These are phyloP conservation scores for Drosophila orena DNA, from an alignment of 1,140 invertebrate genomes.

Conservation along the genomic window DNA sequence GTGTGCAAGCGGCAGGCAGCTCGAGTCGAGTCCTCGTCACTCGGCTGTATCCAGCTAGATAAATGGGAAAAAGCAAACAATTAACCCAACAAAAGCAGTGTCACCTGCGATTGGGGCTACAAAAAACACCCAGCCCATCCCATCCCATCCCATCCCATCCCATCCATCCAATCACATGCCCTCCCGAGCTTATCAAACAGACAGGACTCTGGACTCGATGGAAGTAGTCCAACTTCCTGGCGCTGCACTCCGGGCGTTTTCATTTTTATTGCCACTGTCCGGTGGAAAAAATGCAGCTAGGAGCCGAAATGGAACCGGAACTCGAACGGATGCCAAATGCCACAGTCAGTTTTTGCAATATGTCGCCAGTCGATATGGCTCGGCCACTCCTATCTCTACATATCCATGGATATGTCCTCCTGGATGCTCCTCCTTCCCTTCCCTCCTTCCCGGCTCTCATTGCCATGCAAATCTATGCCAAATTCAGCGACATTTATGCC, in stretches of 20 bases:
- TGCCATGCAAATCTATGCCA: constrained; percentile 82
- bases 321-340: constrained; percentile 56
- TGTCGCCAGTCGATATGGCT: constrained; percentile 71
- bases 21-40: constrained; percentile 62
- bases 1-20: constrained; percentile 60
- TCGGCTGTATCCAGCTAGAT: constrained; percentile 51
- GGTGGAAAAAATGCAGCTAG: constrained; percentile 16
- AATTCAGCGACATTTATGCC: constrained; percentile 74
- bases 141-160: too few relatives aligned
- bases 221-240: constrained; percentile 64
- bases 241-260: constrained; percentile 44
- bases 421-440: neutral
- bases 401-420: neutral
- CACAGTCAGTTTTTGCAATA: constrained; percentile 66
- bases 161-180: too few relatives aligned
- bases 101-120: constrained; percentile 52
- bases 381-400: constrained; percentile 3
- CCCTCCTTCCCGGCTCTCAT: constrained; percentile 24
- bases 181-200: constrained; percentile 46
- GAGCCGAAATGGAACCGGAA: constrained; percentile 51
- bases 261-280: constrained; percentile 72
- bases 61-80: constrained; percentile 75
- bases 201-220: constrained; percentile 40
- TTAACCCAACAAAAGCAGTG: constrained; percentile 62
- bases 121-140: constrained; percentile 1